phyloP scores from a whole-genome alignment of 2,888 invertebrate species.

The Drosophila gaucha region DNA sequence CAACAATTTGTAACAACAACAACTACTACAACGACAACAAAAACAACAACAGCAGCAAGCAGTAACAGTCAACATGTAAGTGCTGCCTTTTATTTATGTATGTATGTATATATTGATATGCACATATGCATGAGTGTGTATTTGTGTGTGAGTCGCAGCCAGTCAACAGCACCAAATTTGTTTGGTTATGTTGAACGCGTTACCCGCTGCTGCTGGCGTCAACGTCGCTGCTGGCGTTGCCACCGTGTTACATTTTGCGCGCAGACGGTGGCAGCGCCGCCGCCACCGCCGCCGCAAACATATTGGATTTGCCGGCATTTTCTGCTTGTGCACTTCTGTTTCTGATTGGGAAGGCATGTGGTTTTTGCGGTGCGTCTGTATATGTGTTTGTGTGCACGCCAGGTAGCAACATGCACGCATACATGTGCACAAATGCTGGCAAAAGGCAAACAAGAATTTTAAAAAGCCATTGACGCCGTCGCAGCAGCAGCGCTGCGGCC shows the following conservation, averaged over 20 bases:
- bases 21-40: slow-evolving; percentile 8
- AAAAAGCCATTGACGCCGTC: slow-evolving; percentile 50
- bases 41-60: slow-evolving; percentile 9
- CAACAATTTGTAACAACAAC: slow-evolving; percentile 37
- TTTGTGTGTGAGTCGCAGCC: slow-evolving; percentile 14
- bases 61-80: slow-evolving; percentile 50
- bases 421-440: slow-evolving; percentile 32
- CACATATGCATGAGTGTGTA: slow-evolving; percentile 3
- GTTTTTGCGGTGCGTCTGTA: slow-evolving; percentile 34
- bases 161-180: slow-evolving; percentile 58
- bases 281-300: slow-evolving; percentile 40
- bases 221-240: slow-evolving; percentile 59
- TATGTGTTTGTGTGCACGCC: slow-evolving; percentile 20
- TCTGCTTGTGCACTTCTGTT: slow-evolving; percentile 48
- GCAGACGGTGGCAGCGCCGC: slow-evolving; percentile 51
- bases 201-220: slow-evolving; percentile 52
- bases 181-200: slow-evolving; percentile 71
- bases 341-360: slow-evolving; percentile 63
- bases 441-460: slow-evolving; percentile 57
- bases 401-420: slow-evolving; percentile 44
- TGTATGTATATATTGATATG: slow-evolving; percentile 1
- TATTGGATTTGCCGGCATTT: slow-evolving; percentile 63
- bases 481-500: slow-evolving; percentile 37
- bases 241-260: slow-evolving; percentile 59
- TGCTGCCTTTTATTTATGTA: slow-evolving; percentile 24